A percentile compares a stretch with the other conserved stretches of the same genome.
phyloP scores from a whole-genome alignment of 2,797 vertebrate species.

The Clarias laeviceps region DNA sequence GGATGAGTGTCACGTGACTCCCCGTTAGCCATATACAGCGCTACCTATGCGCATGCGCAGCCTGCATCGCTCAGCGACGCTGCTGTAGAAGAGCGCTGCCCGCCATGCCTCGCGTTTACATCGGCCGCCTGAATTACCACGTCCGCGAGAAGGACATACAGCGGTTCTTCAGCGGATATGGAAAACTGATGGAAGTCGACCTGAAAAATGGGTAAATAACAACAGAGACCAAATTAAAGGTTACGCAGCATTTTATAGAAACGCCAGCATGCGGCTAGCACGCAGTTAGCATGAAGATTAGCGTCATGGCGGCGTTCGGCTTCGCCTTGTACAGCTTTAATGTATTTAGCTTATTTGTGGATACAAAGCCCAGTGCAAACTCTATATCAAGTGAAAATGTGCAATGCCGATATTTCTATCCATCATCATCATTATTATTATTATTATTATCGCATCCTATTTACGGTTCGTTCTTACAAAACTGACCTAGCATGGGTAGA shows the following conservation, averaged over 20 bases:
- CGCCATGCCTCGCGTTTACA: conserved; percentile 90
- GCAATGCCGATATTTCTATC: too few relatives aligned
- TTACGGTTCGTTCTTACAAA: not conserved
- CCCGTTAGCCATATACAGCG: too few relatives aligned
- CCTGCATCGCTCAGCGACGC: not conserved
- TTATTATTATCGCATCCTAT: too few relatives aligned
- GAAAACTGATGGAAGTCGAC: conserved; percentile 90
- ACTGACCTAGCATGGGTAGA: not conserved
- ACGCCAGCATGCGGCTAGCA: not conserved
- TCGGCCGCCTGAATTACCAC: conserved; percentile 89
- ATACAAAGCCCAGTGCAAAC: too few relatives aligned
- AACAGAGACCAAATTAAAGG: not conserved
- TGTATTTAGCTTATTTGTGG: not conserved
- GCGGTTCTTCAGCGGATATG: conserved; percentile 91
- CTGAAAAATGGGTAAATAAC: conserved; percentile 88
- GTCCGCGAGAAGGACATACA: conserved; percentile 94
- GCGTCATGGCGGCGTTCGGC: conserved; percentile 8
- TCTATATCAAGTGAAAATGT: not conserved
- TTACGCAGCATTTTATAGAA: not conserved
- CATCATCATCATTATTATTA: too few relatives aligned
- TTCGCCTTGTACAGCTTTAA: not conserved
- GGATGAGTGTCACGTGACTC: not conserved
- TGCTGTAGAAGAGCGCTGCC: not conserved
- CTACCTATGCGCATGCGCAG: conserved; percentile 7
- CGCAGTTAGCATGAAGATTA: not conserved